These are phyloP conservation scores for Torymus aiolomorphi DNA, from an alignment of 2,888 invertebrate species.

Conservation along the genomic window DNA sequence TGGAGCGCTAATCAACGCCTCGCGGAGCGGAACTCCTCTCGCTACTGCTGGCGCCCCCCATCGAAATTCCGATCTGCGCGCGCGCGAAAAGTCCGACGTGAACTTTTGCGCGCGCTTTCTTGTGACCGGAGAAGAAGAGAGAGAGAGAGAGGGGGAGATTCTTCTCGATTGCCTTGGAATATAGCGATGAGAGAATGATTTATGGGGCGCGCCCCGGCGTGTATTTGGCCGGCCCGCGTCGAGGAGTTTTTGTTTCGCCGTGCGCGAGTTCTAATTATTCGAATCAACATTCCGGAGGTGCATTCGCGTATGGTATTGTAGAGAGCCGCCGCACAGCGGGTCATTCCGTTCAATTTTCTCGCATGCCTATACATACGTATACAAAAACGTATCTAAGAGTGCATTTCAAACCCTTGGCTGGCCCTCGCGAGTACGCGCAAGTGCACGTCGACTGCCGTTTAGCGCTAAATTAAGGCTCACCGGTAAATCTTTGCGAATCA, in stretches of 20 bases:
- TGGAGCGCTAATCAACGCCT: constrained; percentile 74
- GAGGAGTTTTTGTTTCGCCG: background rate
- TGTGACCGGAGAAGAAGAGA: background rate
- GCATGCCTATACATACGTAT: background rate
- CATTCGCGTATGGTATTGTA: too few species aligned
- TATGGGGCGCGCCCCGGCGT: constrained; percentile 4
- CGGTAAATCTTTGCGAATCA: constrained; percentile 28
- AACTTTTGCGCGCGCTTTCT: constrained; percentile 15
- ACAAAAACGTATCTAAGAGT: background rate
- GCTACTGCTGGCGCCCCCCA: constrained; percentile 65
- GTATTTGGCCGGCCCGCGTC: background rate
- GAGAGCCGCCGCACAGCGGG: too few species aligned
- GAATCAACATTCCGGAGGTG: constrained; percentile 34
- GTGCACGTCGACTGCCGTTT: background rate
- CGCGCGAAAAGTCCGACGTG: constrained; percentile 61
- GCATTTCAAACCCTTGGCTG: background rate
- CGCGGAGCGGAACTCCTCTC: constrained; percentile 22
- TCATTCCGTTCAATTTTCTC: background rate
- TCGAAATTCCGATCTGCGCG: constrained; percentile 72
- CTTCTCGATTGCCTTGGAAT: constrained; percentile 35
- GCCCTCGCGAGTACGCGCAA: too few species aligned
- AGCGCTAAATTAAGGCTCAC: constrained; percentile 8
- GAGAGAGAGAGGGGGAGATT: constrained; percentile 2
- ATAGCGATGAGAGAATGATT: constrained; percentile 41
- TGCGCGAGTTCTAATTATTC: background rate